Evolutionary conservation across 2,113 vertebrate species (phyloP).

Genomic region (Pelvicachromis taeniatus): DNA sequence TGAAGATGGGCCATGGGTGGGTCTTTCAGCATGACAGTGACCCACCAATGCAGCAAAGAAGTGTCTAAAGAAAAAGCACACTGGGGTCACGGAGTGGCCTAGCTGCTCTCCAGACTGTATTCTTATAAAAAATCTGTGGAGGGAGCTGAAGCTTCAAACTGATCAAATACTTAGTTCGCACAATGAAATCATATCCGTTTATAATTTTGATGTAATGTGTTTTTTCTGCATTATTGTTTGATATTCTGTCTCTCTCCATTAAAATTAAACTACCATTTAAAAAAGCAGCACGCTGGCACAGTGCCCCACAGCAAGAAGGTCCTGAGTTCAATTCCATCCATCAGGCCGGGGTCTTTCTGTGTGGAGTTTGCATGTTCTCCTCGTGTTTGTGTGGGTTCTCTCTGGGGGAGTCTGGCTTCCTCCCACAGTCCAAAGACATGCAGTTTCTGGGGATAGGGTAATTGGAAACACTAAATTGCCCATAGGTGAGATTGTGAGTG

Average conservation of each 20-base stretch:
- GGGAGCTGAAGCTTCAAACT: not conserved
- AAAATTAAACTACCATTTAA: not conserved
- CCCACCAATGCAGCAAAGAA: not conserved
- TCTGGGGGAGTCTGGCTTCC: too few species aligned
- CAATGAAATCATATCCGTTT: not conserved
- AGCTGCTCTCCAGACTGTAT: not conserved
- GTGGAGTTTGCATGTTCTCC: too few species aligned
- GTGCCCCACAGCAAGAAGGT: too few species aligned
- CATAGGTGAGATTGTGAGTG: too few species aligned
- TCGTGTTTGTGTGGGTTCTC: too few species aligned
- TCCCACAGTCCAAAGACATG: too few species aligned
- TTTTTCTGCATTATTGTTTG: not conserved
- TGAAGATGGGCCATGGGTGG: not conserved
- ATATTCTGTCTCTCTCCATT: not conserved
- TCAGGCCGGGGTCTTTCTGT: too few species aligned
- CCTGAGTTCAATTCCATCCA: too few species aligned
- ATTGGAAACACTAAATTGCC: too few species aligned
- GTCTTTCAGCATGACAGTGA: not conserved
- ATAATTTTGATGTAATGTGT: not conserved
- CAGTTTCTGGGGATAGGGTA: too few species aligned
- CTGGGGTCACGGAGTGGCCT: not conserved
- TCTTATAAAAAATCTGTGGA: not conserved
- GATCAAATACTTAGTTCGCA: not conserved
- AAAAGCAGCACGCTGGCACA: too few species aligned
- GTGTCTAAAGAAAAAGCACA: not conserved